These are phyloP conservation scores for Stegostoma tigrinum DNA, from an alignment of 2,113 vertebrate genomes.

Conservation along the genomic window DNA sequence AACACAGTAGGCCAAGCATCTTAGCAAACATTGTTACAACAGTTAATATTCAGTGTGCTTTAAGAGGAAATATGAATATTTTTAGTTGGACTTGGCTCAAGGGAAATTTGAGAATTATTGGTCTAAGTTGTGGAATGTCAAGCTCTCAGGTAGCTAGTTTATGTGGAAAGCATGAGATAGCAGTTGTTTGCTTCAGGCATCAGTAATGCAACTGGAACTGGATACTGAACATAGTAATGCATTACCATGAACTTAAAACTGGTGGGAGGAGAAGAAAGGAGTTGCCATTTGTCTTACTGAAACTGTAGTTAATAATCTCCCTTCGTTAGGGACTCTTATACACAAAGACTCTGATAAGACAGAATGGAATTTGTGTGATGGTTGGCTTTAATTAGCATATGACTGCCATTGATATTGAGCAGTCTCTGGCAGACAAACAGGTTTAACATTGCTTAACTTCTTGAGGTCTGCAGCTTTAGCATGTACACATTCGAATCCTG, in stretches of 20 bases:
- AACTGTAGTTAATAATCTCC: slow-evolving; percentile 3
- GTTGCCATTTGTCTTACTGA: slow-evolving; percentile 10
- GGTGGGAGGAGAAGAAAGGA: not conserved
- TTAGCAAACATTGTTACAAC: not conserved
- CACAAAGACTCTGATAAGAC: not conserved
- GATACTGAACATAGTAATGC: not conserved
- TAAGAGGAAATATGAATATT: not conserved
- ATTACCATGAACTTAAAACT: not conserved
- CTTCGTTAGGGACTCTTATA: not conserved
- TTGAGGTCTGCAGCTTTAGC: not conserved
- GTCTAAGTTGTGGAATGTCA: not conserved
- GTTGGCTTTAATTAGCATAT: not conserved
- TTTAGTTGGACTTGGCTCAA: not conserved
- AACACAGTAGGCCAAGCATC: too few relatives aligned
- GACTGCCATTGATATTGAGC: not conserved
- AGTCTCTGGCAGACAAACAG: not conserved
- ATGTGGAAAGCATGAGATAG: not conserved
- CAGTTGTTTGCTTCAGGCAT: not conserved
- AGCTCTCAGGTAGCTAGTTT: not conserved
- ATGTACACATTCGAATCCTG: not conserved
- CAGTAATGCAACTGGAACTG: not conserved
- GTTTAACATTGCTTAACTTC: not conserved
- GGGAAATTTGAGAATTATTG: not conserved
- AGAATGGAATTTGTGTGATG: not conserved
- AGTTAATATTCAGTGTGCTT: not conserved